A percentile compares a stretch with the other conserved stretches of the same genome.
These are phyloP conservation scores for Trachelus tabidus DNA, from an alignment of 2,888 invertebrate species.

Conservation along the genomic window DNA sequence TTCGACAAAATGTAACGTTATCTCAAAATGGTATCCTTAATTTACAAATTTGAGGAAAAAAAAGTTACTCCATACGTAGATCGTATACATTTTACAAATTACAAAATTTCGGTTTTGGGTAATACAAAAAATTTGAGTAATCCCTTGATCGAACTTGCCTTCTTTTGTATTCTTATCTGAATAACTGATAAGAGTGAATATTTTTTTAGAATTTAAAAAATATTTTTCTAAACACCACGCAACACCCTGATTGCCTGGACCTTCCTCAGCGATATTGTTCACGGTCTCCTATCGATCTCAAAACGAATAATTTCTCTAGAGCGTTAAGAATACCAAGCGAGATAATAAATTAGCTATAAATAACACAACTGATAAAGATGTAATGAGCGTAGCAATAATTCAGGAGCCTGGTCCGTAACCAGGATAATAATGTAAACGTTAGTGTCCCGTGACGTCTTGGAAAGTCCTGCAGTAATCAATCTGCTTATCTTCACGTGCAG, in stretches of 20 bases:
- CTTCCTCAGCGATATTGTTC: not conserved
- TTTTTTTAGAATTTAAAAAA: too few species aligned
- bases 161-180: too few species aligned
- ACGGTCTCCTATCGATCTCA: not conserved
- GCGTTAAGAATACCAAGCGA: not conserved
- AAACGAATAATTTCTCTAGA: not conserved
- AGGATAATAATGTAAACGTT: not conserved
- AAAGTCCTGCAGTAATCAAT: not conserved
- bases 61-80: too few species aligned
- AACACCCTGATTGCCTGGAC: too few species aligned
- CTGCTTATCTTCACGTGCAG: not conserved
- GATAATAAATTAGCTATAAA: not conserved
- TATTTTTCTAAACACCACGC: too few species aligned
- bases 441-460: not conserved
- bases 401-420: not conserved
- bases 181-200: fast-evolving
- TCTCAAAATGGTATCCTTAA: too few species aligned
- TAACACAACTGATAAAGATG: not conserved
- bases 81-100: too few species aligned
- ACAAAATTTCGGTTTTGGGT: not conserved
- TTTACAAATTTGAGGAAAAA: too few species aligned
- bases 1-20: not conserved
- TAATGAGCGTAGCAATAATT: not conserved
- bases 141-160: not conserved
- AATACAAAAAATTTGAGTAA: not conserved